Evolutionary conservation across 2,113 vertebrate species (phyloP), one percentile per base, ranked within the genome.

Genomic region (Xiphophorus couchianus): DNA sequence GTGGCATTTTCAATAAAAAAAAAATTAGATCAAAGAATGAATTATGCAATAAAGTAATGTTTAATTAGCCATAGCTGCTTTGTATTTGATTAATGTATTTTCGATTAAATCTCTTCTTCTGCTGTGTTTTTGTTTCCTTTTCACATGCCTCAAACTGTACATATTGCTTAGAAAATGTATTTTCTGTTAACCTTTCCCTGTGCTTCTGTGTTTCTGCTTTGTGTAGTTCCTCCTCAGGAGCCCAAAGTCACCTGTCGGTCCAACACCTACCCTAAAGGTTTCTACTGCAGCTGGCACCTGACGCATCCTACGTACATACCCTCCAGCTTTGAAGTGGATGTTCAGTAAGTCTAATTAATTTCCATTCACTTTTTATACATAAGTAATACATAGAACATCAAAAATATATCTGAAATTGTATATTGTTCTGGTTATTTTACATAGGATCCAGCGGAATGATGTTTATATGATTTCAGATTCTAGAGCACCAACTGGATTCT

Each of bases 241-340:
- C 97, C 96, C 1, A 83, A 92, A 51, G 92, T 99, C 93, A 96
- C 94, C 84, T 99, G 97, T 86, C 94, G 97, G 28, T 99, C 98
- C 90, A 99, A 99, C 94, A 97, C 96, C 64, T 99, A 99, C 81
- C 97, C 98, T 0, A 97, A 96, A 73, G 96, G 97, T 74, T 99
- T 99, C 96, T 99, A 99, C 95, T 99, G 98, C 95, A 98, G 94
- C 90, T 99, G 98, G 98, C 97, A 98, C 77, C 94, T 97, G 80
- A 92, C 93, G 30, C 92, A 93, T 68, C 93, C 96, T 0, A 97
- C 97, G 3, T 96, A 94, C 94, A 96, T 99, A 89, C 96, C 97
- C 81, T 98, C 97, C 1, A 89, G 81, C 54, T 99, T 97, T 87
- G 97, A 98, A 79, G 96, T 99, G 89, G 96, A 97, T 0, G 96